Base-by-base conservation (phyloP, 2,888 invertebrate genomes). In the Ctena decussata region DNA sequence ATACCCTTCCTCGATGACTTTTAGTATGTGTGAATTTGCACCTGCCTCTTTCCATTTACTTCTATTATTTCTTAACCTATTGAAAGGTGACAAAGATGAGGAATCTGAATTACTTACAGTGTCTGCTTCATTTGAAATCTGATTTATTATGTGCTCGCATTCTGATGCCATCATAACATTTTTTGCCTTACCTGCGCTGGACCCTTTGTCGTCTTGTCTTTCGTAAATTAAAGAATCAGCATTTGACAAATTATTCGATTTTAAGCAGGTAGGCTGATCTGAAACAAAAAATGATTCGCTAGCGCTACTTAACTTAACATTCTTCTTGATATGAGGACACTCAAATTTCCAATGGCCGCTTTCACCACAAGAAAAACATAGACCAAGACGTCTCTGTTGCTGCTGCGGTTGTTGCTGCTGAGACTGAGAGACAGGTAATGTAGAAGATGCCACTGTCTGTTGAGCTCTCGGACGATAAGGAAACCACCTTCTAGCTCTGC, bases 1-100 rank as follows among this genome's bases (percentile, higher is more conserved):
- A 39, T 88, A 76, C 30, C 82, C 57, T 11, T 57, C 57, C 27
- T 57, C 27, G n/a, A 57, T 27, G 27, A 57, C 57, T 8, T 27
- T 57, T 24, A 27, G 27, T 27, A 57, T 24, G 27, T 57, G 27
- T 57, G 27, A 57, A 57, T 27, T 15, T 2, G 2, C 57, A 57
- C 24, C 27, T 6, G 27, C 27, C 27, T 18, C 27, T 5, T 57
- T 57, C 57, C 57, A 57, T 57, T 57, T 57, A 2, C 27, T 27
- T 27, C 6, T 6, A 27, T 24, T 27, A 3, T 8, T 57, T 57
- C 57, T 27, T 57, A 57, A 57, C 57, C 57, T 57, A 24, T 27
- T 27, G n/a, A 24, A 24, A 84, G 11, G 57, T 24, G 57, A 57
- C n/a, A 57, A 27, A 2, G 8, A 57, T 27, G n/a, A 5, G 2